Conservation (phyloP, 1,140 invertebrate species). For the Drosophila sproati region DNA sequence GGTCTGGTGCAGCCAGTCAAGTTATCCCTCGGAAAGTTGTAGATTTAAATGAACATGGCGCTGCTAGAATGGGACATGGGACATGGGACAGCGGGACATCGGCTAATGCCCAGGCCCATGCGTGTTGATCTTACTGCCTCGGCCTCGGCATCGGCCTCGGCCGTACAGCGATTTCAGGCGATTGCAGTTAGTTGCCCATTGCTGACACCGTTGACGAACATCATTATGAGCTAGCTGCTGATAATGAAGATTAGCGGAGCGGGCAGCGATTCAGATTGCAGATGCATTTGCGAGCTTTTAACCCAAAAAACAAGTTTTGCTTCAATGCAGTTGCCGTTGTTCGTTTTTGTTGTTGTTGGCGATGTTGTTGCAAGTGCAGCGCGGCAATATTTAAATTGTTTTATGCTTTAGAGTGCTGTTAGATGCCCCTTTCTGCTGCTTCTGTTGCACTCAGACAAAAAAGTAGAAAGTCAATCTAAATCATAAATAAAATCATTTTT, state of each 20-base stretch:
- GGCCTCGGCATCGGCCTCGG: conserved; percentile 27
- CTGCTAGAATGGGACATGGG: conserved; percentile 23
- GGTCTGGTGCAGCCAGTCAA: conserved; percentile 56
- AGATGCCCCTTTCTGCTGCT: conserved; percentile 20
- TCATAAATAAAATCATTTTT: too few species aligned
- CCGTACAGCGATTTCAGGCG: conserved; percentile 31
- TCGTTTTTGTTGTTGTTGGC: conserved; percentile 35
- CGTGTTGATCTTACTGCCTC: conserved; percentile 69
- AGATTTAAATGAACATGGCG: conserved; percentile 82
- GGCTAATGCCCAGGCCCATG: conserved; percentile 74
- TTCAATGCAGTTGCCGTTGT: conserved; percentile 30
- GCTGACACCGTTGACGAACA: conserved; percentile 80
- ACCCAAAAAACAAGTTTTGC: conserved; percentile 64
- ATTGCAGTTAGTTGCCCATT: conserved; percentile 74
- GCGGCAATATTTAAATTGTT: conserved; percentile 81
- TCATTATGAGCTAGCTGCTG: conserved; percentile 62
- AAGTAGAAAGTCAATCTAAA: background rate
- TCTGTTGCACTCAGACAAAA: background rate
- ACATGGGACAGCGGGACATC: conserved; percentile 53
- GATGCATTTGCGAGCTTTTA: conserved; percentile 68
- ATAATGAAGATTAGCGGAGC: conserved; percentile 77
- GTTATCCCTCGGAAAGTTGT: conserved; percentile 82
- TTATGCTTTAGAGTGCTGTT: conserved; percentile 80
- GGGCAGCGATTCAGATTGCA: conserved; percentile 76
- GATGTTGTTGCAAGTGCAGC: conserved; percentile 75